Conservation (phyloP, 2,888 invertebrate genomes). For the Litoditis marina region DNA sequence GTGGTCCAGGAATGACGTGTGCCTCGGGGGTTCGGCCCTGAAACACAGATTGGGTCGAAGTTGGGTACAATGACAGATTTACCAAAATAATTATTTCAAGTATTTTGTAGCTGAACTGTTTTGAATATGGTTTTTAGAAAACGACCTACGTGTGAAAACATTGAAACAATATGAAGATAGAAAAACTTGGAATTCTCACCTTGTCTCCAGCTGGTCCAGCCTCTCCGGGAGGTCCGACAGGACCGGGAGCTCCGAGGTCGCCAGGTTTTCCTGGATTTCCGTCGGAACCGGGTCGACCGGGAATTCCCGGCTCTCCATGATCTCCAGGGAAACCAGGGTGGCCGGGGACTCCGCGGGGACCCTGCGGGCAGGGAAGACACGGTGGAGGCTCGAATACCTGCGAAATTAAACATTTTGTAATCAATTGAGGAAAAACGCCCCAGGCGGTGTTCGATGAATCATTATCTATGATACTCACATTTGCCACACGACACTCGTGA, state of each 20-base stretch:
- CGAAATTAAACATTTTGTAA: too few species aligned
- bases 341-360: constrained; percentile 51
- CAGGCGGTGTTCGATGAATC: too few species aligned
- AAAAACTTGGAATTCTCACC: neutral
- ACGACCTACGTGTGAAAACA: neutral
- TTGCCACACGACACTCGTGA: too few species aligned
- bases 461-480: too few species aligned
- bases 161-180: neutral
- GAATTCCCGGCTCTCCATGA: constrained; percentile 58
- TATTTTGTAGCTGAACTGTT: too few species aligned
- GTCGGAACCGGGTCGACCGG: constrained; percentile 53
- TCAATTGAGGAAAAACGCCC: too few species aligned
- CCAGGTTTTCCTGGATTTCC: constrained; percentile 52
- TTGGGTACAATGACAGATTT: too few species aligned
- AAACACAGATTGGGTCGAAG: constrained; percentile 2
- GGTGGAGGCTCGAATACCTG: constrained; percentile 62
- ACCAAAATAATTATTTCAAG: too few species aligned
- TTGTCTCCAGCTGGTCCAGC: constrained; percentile 48
- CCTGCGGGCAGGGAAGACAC: constrained; percentile 61
- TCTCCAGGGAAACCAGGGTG: constrained; percentile 56
- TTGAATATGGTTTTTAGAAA: too few species aligned
- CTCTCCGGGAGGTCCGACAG: constrained; percentile 52
- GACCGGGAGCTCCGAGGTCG: constrained; percentile 48
- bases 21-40: constrained; percentile 58
- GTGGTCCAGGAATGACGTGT: constrained; percentile 60